Evolutionary conservation across 2,888 invertebrate species (phyloP).

Genomic region (Thecophora atra): DNA sequence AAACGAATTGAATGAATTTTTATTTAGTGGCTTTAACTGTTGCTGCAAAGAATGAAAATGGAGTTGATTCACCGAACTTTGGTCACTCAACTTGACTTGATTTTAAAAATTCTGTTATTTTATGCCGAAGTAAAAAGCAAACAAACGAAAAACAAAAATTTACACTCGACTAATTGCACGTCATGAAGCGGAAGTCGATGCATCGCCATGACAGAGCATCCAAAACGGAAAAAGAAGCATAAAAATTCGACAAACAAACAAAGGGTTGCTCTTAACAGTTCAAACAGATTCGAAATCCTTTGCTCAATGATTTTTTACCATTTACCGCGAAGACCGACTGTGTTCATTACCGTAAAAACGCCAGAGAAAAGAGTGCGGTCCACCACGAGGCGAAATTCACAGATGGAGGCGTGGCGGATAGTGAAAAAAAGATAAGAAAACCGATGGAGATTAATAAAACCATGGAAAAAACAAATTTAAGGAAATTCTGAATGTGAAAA

Average conservation of each 20-base stretch:
- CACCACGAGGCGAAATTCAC: too few relatives aligned
- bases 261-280: constrained; percentile 12
- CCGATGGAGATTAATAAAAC: too few relatives aligned
- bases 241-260: neutral
- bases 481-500: too few relatives aligned
- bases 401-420: too few relatives aligned
- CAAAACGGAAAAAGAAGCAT: constrained; percentile 36
- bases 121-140: neutral
- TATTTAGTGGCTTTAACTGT: neutral
- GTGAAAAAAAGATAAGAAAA: too few relatives aligned
- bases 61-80: neutral
- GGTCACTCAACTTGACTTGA: neutral
- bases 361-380: too few relatives aligned
- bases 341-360: too few relatives aligned
- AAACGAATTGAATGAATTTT: neutral
- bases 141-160: constrained; percentile 49
- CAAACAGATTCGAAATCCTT: neutral
- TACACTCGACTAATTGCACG: constrained; percentile 60
- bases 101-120: constrained; percentile 5
- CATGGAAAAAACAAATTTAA: too few relatives aligned
- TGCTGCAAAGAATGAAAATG: neutral
- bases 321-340: too few relatives aligned
- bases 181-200: constrained; percentile 63
- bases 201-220: constrained; percentile 45
- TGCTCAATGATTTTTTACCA: too few relatives aligned